phyloP scores from a whole-genome alignment of 2,113 vertebrate genomes.

The Sigmodon hispidus region DNA sequence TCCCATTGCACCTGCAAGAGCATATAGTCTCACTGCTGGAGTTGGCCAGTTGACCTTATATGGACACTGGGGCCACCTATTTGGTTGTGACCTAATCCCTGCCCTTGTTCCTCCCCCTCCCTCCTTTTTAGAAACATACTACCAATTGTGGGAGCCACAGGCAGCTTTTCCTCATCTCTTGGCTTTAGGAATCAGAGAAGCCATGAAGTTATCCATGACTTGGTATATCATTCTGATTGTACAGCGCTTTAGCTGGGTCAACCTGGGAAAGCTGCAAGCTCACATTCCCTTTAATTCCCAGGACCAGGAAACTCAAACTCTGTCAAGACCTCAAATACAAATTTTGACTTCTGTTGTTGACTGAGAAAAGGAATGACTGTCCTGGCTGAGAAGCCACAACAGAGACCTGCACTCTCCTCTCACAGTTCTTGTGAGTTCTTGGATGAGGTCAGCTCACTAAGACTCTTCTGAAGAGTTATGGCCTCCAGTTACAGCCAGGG shows the following conservation, averaged over 20 bases:
- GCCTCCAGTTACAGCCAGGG: not conserved
- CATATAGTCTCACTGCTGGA: not conserved
- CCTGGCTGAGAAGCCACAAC: not conserved
- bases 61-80: not conserved
- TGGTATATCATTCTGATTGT: not conserved
- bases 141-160: not conserved
- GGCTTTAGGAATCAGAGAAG: not conserved
- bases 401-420: not conserved
- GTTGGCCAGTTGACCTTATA: not conserved
- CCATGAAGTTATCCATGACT: not conserved
- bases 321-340: not conserved
- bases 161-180: not conserved
- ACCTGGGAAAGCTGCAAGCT: not conserved
- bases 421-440: not conserved
- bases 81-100: not conserved
- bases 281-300: not conserved
- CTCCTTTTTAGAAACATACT: not conserved
- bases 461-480: not conserved
- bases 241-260: not conserved
- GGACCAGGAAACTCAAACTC: not conserved
- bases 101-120: not conserved
- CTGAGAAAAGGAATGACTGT: not conserved
- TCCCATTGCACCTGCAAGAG: not conserved
- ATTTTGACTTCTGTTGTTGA: not conserved
- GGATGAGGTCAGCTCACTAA: not conserved